Evolutionary conservation across 2,888 invertebrate species (phyloP).

Genomic region (Andrena minutula): DNA sequence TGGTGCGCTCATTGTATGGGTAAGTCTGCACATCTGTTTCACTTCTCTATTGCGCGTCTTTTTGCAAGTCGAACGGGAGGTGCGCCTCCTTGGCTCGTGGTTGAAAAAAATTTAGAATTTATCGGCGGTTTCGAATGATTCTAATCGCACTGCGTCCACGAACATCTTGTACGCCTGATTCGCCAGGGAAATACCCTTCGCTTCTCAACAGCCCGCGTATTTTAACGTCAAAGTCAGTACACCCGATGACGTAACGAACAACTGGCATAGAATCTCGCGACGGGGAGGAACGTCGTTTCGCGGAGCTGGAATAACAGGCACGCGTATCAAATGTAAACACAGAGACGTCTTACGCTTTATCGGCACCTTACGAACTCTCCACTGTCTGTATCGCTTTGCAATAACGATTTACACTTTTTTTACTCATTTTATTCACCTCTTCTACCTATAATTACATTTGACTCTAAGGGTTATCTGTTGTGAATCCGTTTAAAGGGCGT

Average conservation of each 20-base stretch:
- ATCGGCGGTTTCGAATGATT: background rate
- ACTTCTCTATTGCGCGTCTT: background rate
- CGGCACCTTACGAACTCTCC: background rate
- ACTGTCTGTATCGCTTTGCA: background rate
- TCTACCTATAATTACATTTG: slow-evolving; percentile 13
- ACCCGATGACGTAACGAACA: slow-evolving; percentile 16
- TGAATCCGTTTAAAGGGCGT: background rate
- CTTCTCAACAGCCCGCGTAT: slow-evolving; percentile 9
- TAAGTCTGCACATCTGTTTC: slow-evolving; percentile 68
- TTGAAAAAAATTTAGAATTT: no score
- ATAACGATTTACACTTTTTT: background rate
- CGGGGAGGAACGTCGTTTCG: background rate
- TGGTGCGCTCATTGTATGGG: slow-evolving; percentile 85
- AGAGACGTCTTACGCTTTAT: slow-evolving; percentile 3
- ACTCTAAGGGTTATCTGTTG: background rate
- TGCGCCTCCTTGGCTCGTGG: no score
- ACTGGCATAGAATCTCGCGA: background rate
- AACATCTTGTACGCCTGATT: slow-evolving; percentile 34
- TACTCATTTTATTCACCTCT: background rate
- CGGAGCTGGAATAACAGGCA: background rate
- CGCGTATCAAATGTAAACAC: slow-evolving; percentile 44
- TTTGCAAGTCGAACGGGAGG: background rate
- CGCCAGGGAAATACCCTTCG: slow-evolving; percentile 38
- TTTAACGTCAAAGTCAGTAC: slow-evolving; percentile 24
- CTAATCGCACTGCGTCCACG: background rate